Conservation (phyloP, 2,797 vertebrate species). For the Cirrhinus mrigala region DNA sequence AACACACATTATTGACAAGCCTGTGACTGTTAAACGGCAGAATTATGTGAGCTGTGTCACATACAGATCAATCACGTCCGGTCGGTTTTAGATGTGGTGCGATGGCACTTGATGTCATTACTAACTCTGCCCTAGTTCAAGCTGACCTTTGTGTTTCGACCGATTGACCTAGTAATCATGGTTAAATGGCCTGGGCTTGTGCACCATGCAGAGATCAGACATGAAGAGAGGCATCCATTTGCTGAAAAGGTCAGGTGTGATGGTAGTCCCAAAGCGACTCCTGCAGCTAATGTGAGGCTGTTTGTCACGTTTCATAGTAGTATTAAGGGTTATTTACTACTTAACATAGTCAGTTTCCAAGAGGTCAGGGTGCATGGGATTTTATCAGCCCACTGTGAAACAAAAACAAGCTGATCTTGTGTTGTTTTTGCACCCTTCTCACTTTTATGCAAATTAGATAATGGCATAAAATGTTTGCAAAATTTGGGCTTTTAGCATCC, state of each 20-base stretch:
- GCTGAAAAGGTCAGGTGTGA: conserved; percentile 36
- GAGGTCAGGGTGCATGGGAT: background rate
- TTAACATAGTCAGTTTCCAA: background rate
- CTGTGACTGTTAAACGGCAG: background rate
- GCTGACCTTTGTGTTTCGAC: conserved; percentile 17
- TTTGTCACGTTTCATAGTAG: background rate
- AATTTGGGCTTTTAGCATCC: background rate
- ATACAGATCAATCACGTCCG: conserved; percentile 15
- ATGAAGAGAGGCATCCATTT: background rate
- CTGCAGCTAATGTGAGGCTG: background rate
- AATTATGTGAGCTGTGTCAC: background rate
- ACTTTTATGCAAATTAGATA: background rate
- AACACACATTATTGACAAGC: conserved; percentile 16
- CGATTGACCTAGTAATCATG: conserved; percentile 18
- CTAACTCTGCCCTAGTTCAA: background rate
- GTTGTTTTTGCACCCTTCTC: background rate
- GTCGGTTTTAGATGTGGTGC: conserved; percentile 12
- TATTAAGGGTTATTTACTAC: background rate
- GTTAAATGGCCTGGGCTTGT: conserved; percentile 26
- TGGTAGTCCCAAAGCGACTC: background rate
- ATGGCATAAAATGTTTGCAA: background rate
- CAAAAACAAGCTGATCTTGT: background rate
- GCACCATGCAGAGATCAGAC: conserved; percentile 16
- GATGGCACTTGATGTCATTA: conserved; percentile 14
- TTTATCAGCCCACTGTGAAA: background rate